A percentile compares a stretch with the other conserved stretches of the same genome.
Evolutionary conservation across 1,140 invertebrate genomes (phyloP).

Genomic region (Belonocnema kinseyi): DNA sequence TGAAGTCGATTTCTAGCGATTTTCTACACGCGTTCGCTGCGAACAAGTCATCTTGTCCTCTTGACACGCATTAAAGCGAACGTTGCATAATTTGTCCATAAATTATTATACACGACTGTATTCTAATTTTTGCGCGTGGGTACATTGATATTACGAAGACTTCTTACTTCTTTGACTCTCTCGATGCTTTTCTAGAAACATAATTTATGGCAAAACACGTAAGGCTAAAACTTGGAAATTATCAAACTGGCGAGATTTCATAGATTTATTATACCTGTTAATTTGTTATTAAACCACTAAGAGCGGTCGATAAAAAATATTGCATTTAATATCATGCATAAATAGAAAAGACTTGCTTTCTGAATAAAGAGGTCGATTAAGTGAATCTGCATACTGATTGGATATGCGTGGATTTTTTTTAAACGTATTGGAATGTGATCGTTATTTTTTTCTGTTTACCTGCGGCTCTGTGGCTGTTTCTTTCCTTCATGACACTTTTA

Average conservation of each 20-base stretch:
- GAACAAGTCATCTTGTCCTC: conserved; percentile 50
- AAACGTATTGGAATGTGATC: conserved; percentile 4
- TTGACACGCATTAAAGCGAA: conserved; percentile 57
- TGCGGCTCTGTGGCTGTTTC: neutral
- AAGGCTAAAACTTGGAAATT: conserved; percentile 15
- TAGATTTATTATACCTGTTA: conserved; percentile 17
- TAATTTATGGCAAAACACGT: conserved; percentile 1
- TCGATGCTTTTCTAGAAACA: neutral
- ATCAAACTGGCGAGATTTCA: neutral
- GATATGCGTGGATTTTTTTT: neutral
- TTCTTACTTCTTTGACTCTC: neutral
- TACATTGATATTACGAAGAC: conserved; percentile 51
- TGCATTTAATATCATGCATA: neutral
- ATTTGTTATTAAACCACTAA: neutral
- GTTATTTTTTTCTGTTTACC: neutral
- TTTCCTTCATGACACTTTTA: conserved; percentile 16
- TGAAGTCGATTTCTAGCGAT: conserved; percentile 2
- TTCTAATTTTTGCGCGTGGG: conserved; percentile 65
- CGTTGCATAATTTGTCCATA: conserved; percentile 59
- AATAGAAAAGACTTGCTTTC: neutral
- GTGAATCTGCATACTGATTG: conserved; percentile 1
- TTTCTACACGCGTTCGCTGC: neutral
- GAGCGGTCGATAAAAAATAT: neutral
- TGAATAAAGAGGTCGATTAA: neutral
- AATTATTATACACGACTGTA: conserved; percentile 59